phyloP scores from a whole-genome alignment of 2,888 invertebrate genomes.

The Polietes domitor region DNA sequence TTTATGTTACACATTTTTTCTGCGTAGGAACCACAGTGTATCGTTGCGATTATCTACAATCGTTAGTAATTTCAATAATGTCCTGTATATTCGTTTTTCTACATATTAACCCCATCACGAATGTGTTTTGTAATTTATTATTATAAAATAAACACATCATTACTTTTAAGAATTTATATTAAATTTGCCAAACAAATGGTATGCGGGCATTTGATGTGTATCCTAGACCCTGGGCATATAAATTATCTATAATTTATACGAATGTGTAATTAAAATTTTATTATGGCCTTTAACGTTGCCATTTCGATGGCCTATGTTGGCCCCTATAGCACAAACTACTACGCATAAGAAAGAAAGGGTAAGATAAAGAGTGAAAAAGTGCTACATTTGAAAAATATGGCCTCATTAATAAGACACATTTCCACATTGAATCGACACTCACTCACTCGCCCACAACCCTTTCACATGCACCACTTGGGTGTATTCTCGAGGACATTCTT shows the following conservation, averaged over 20 bases:
- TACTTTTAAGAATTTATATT: too few species aligned
- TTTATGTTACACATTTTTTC: too few species aligned
- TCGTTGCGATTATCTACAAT: too few species aligned
- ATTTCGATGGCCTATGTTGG: background rate
- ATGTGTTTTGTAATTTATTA: background rate
- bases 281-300: background rate
- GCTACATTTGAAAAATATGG: constrained; percentile 44
- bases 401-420: constrained; percentile 60
- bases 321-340: background rate
- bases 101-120: background rate
- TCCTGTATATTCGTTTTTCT: too few species aligned
- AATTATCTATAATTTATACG: background rate
- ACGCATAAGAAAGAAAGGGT: background rate
- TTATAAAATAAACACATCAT: background rate
- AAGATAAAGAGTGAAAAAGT: too few species aligned
- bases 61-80: too few species aligned
- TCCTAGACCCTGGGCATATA: background rate
- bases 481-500: background rate
- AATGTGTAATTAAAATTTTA: constrained; percentile 17
- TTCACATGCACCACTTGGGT: background rate
- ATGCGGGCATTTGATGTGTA: background rate
- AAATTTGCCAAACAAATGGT: background rate
- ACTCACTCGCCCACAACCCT: background rate
- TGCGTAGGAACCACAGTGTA: too few species aligned
- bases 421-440: background rate